Conservation (phyloP, 2,888 invertebrate genomes). For the Brenthis ino region DNA sequence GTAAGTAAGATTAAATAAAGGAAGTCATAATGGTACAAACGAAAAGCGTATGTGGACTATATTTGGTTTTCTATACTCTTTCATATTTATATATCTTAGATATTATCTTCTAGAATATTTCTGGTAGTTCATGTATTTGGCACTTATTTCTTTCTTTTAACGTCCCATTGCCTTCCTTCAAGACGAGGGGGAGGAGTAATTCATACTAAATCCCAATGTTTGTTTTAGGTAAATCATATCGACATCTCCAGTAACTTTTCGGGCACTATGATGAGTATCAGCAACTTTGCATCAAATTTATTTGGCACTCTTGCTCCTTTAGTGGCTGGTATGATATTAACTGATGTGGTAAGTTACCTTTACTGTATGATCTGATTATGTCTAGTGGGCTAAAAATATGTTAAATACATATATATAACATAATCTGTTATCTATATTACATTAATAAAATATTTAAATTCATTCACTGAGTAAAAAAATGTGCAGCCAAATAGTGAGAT, state of each 20-base stretch:
- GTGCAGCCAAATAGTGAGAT: too few species aligned
- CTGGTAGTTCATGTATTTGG: too few species aligned
- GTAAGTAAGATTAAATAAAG: constrained; percentile 55
- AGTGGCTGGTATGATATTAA: constrained; percentile 85
- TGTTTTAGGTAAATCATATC: constrained; percentile 86
- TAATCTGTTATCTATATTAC: too few species aligned
- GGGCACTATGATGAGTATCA: constrained; percentile 91
- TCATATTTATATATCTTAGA: background rate
- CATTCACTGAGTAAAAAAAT: too few species aligned
- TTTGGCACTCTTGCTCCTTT: constrained; percentile 88
- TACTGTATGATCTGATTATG: background rate
- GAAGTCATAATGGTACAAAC: too few species aligned
- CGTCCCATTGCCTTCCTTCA: too few species aligned
- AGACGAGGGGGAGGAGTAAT: too few species aligned
- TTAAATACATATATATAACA: too few species aligned
- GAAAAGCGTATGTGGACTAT: too few species aligned
- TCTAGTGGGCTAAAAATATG: too few species aligned
- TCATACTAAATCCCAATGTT: background rate
- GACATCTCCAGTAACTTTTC: constrained; percentile 92
- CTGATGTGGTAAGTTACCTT: constrained; percentile 82
- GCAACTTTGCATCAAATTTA: constrained; percentile 88
- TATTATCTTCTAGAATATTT: background rate
- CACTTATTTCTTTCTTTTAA: too few species aligned
- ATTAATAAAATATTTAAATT: too few species aligned
- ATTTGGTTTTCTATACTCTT: background rate